Conservation (phyloP, 2,113 vertebrate species). For the Regulus satrapa region DNA sequence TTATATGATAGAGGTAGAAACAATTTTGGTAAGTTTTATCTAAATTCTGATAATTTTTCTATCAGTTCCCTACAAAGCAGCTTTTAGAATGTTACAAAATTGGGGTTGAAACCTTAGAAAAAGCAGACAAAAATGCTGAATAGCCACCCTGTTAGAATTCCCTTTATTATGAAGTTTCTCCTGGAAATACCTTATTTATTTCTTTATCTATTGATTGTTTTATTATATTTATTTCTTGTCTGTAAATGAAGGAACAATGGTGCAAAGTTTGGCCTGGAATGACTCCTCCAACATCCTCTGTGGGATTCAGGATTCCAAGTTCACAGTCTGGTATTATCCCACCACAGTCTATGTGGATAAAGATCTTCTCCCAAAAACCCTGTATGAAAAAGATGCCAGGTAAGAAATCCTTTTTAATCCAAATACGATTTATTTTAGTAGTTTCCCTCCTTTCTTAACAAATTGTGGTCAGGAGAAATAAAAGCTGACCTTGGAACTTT, state of each 20-base stretch:
- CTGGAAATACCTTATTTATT: not conserved
- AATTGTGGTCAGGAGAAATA: not conserved
- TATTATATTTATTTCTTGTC: not conserved
- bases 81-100: not conserved
- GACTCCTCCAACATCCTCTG: conserved; percentile 89
- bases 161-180: not conserved
- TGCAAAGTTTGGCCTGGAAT: conserved; percentile 91
- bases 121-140: not conserved
- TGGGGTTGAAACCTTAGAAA: not conserved
- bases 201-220: accelerated
- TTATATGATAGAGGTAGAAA: not conserved
- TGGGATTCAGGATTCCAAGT: conserved; percentile 85
- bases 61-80: not conserved
- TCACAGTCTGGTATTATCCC: conserved; percentile 93
- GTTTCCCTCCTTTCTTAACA: not conserved
- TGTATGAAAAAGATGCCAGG: conserved; percentile 88
- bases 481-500: not conserved
- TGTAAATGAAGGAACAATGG: conserved; percentile 84
- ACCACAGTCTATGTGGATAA: conserved; percentile 87
- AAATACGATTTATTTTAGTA: not conserved
- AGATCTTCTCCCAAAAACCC: conserved; percentile 87
- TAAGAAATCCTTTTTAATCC: conserved; percentile 30
- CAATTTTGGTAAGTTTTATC: not conserved
- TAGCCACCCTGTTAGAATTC: not conserved
- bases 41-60: not conserved